Base-by-base conservation (phyloP, 2,888 invertebrate genomes). In the Tillus elongatus region DNA sequence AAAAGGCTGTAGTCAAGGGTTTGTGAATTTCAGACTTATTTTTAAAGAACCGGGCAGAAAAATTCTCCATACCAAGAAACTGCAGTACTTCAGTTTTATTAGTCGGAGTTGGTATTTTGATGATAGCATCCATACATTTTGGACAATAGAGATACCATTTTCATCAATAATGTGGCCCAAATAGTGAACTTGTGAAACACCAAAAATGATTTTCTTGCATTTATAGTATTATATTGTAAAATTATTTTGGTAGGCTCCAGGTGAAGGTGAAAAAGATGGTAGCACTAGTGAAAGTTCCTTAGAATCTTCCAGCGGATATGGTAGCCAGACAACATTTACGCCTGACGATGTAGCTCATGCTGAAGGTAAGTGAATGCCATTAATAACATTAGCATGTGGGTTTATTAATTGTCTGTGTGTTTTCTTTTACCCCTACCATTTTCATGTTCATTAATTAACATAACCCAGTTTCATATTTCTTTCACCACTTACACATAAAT, bases 291-390 rank as follows among this genome's bases (percentile, higher is more conserved):
- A 82, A 53, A 81, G 82, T 10, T 82, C 82, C 0, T 61, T 82
- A 34, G 82, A 82, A 48, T 82, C 82, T 0, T 82, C 82, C 15
- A 82, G 82, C 47, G 82, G 82, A 1, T 83, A 83, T 53, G 82
- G 82, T 30, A 83, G 82, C 53, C 83, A 83, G 55, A 82, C 80
- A 2, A 79, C 79, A 6, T 76, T 81, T 54, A 77, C 78, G 0
- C 68, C 68, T 0, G 75, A 76, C 43, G 76, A 76, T 37, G 49
- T 33, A n/a, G 49, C 45, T 35, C 56, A 57, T 41, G 30, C 45
- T 11, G 57, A 57, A 38, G 53, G 57, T 57, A 41, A 44, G 49
- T 31, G 27, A 19, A 26, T 33, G 13, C 2, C 10, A 13, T 32
- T 19, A 19, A 8, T 19, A 6, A 6, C n/a, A 19, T 8, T 19